Evolutionary conservation across 1,140 invertebrate genomes (phyloP).

Genomic region (Penaeus chinensis): DNA sequence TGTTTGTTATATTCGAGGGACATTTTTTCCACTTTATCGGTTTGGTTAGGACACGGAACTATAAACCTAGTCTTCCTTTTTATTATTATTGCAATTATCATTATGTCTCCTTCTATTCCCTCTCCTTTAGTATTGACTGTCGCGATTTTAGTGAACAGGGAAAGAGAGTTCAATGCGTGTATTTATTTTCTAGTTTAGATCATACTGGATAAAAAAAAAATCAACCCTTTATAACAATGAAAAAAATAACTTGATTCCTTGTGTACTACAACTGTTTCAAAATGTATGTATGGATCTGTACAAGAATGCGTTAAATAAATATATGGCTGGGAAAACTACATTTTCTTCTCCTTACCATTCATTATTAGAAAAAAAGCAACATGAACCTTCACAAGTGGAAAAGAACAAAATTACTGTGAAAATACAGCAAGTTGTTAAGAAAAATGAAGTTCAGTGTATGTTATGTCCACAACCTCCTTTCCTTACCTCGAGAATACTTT

Average conservation of each 20-base stretch:
- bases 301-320: constrained; percentile 53
- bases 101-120: neutral
- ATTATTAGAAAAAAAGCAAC: too few relatives aligned
- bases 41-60: too few relatives aligned
- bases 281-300: constrained; percentile 60
- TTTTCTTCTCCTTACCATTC: too few relatives aligned
- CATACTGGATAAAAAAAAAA: constrained; percentile 9
- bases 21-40: too few relatives aligned
- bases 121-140: constrained; percentile 9
- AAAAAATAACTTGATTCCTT: constrained; percentile 41
- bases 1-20: too few relatives aligned
- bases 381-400: too few relatives aligned
- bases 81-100: constrained; percentile 6
- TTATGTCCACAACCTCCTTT: too few relatives aligned
- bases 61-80: neutral
- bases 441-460: too few relatives aligned
- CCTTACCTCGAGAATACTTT: too few relatives aligned
- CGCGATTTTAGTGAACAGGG: constrained; percentile 27
- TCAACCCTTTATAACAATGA: constrained; percentile 4
- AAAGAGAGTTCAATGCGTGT: constrained; percentile 38
- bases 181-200: constrained; percentile 33
- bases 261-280: constrained; percentile 51
- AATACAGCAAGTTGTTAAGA: too few relatives aligned
- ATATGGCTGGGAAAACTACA: constrained; percentile 40
- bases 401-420: too few relatives aligned